These are phyloP conservation scores for Lophura nycthemera DNA, from an alignment of 2,113 vertebrate genomes.

Conservation along the genomic window DNA sequence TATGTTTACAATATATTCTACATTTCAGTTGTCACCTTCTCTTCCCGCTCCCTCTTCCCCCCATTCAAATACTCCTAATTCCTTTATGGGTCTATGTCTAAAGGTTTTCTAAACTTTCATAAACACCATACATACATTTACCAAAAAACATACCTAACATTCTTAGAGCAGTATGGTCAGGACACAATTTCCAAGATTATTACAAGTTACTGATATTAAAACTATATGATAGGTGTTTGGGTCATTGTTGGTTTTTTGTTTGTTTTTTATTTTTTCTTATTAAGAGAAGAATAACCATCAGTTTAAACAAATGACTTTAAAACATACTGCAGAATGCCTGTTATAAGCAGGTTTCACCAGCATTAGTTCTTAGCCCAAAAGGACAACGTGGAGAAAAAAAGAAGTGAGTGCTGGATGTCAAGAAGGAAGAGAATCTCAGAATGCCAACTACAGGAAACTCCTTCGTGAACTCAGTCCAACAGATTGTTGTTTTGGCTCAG, in stretches of 20 bases:
- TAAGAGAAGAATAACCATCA: constrained; percentile 60
- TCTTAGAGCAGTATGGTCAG: constrained; percentile 82
- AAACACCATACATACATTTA: constrained; percentile 88
- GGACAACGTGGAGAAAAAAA: constrained; percentile 11
- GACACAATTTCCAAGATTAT: constrained; percentile 83
- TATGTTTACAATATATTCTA: constrained; percentile 78
- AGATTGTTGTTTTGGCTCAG: constrained; percentile 49
- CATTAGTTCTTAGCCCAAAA: constrained; percentile 22
- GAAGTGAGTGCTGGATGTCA: constrained; percentile 12
- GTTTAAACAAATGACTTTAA: constrained; percentile 63
- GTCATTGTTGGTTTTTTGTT: too few relatives aligned
- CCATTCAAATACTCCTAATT: constrained; percentile 71
- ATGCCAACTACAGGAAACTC: constrained; percentile 50
- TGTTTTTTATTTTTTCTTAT: constrained; percentile 8
- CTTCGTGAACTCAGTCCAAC: background rate
- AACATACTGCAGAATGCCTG: constrained; percentile 58
- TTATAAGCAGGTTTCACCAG: constrained; percentile 35
- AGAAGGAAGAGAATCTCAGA: constrained; percentile 50
- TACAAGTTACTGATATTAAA: constrained; percentile 66
- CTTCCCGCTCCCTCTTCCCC: constrained; percentile 49
- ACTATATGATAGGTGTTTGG: background rate
- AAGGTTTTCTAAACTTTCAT: constrained; percentile 84
- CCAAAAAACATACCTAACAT: constrained; percentile 86
- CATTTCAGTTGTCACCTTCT: constrained; percentile 64
- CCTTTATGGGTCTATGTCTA: constrained; percentile 77